These are phyloP conservation scores for Graptemys geographica DNA, from an alignment of 2,797 vertebrate species.

Conservation along the genomic window DNA sequence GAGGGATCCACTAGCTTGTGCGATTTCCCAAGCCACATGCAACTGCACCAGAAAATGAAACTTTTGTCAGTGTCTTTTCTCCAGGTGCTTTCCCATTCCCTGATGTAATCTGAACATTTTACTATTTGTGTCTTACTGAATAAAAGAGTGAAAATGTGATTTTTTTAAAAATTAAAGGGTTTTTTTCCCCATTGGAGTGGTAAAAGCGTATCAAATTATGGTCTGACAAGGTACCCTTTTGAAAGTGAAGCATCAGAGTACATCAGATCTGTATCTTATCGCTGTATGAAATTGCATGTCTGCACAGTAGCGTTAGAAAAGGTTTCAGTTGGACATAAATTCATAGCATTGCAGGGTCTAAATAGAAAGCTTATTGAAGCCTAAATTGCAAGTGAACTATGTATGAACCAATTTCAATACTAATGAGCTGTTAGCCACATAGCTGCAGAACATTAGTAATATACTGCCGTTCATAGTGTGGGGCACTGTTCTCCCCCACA, in stretches of 20 bases:
- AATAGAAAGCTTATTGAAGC: slow-evolving; percentile 49
- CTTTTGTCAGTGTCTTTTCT: slow-evolving; percentile 61
- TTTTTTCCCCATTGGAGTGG: slow-evolving; percentile 28
- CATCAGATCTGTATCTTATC: slow-evolving; percentile 77
- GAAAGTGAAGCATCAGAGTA: slow-evolving; percentile 65
- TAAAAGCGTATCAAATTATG: slow-evolving; percentile 74
- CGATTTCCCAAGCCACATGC: not conserved
- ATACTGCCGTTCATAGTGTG: not conserved
- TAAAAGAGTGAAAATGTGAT: slow-evolving; percentile 58
- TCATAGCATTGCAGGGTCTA: slow-evolving; percentile 5
- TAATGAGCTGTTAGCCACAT: slow-evolving; percentile 38
- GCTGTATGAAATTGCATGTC: slow-evolving; percentile 70
- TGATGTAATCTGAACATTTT: slow-evolving; percentile 69
- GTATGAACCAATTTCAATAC: slow-evolving; percentile 54
- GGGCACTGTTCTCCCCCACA: not conserved
- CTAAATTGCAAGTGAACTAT: slow-evolving; percentile 51
- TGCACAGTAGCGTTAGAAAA: not conserved
- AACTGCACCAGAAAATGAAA: slow-evolving; percentile 70
- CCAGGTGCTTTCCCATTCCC: slow-evolving; percentile 53
- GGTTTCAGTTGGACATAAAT: slow-evolving; percentile 54
- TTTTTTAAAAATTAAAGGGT: slow-evolving; percentile 58
- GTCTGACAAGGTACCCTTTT: slow-evolving; percentile 64
- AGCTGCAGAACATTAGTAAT: not conserved
- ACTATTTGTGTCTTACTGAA: slow-evolving; percentile 71
- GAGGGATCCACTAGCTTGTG: not conserved